Conservation (phyloP, 2,113 vertebrate species). For the Oplegnathus fasciatus region DNA sequence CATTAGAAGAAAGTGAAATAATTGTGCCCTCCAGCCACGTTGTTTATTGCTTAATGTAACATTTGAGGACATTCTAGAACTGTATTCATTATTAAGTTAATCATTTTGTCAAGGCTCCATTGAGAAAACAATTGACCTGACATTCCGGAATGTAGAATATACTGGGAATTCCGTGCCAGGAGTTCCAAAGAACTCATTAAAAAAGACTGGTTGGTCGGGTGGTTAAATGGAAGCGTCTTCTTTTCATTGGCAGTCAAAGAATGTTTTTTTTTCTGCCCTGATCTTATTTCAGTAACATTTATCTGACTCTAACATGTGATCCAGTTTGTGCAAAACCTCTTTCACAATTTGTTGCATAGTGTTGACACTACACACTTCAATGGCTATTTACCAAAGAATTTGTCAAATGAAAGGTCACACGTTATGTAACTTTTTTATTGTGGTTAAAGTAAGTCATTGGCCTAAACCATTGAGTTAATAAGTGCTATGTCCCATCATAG, state of each 20-base stretch:
- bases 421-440: not conserved
- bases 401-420: conserved; percentile 12
- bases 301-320: not conserved
- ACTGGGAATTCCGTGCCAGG: not conserved
- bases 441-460: not conserved
- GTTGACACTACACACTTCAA: not conserved
- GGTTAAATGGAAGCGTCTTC: not conserved
- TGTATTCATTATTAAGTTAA: not conserved
- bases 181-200: not conserved
- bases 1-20: not conserved
- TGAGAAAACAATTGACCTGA: conserved; percentile 1
- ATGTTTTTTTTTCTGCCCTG: not conserved
- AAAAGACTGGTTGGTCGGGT: conserved; percentile 6
- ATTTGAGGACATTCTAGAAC: not conserved
- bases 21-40: conserved; percentile 10
- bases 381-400: not conserved
- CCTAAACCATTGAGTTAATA: not conserved
- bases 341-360: not conserved
- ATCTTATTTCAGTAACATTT: not conserved
- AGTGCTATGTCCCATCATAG: not conserved
- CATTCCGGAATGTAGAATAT: not conserved
- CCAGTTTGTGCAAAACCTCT: not conserved
- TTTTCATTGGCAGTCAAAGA: not conserved
- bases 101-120: not conserved
- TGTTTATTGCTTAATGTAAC: not conserved